Base-by-base conservation (phyloP, 2,888 invertebrate genomes). In the Octodonta nipae region DNA sequence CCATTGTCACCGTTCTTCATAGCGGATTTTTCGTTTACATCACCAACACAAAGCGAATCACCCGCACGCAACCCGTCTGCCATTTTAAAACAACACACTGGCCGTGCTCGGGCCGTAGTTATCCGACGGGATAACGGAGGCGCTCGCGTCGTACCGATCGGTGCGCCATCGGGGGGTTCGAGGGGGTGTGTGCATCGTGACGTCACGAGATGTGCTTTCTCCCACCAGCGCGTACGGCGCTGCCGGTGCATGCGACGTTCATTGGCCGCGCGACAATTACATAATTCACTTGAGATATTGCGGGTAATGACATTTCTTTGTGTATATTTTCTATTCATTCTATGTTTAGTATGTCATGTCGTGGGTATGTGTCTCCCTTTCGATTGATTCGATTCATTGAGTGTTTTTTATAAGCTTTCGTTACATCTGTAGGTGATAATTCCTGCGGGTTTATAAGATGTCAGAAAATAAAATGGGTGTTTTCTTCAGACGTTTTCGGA, bases 51-150 rank as follows among this genome's bases (percentile, higher is more conserved):
- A n/a, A 8, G 17, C 65, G 68, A 64, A 60, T 70, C 70, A 58
- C 68, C 68, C 64, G 67, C 70, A 66, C 69, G 68, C 72, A 73
- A 71, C 72, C 75, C 75, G 75, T 79, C 80, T 78, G 79, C 80
- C 80, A 79, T 80, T 75, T 79, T 79, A 77, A 70, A 56, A 40
- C 8, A 72, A 73, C 73, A 69, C 73, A 68, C 72, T 70, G 70
- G 39, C 60, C 50, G 13, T 27, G 27, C 8, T 12, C 2, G 15
- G 15, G 8, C 2, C n/a, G 8, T 4, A 15, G 4, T 22, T 11
- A 16, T 8, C 11, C 20, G 11, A 16, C 30, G 13, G n/a, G n/a
- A 15, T 12, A 4, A 12, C 17, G 16, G 27, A 13, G n/a, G 27
- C 27, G 27, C 25, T 28, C 13, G 28, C 28, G 28, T 20, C 20